Evolutionary conservation across 2,888 invertebrate genomes (phyloP), one percentile per base, ranked within the genome.

Genomic region (Bombyx huttoni): DNA sequence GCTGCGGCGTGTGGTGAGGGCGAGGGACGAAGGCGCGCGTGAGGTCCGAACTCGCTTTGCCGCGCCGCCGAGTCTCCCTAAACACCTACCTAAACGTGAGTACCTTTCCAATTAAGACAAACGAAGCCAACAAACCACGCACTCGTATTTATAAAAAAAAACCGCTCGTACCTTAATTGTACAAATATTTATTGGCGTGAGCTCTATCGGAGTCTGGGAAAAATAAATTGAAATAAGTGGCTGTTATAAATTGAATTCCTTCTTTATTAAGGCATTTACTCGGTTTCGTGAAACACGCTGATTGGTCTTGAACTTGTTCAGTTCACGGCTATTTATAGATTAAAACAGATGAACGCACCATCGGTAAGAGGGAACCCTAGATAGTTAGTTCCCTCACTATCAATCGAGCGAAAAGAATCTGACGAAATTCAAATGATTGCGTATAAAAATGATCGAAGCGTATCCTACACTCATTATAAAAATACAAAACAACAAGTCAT

Each of bases 31-130:
- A 64, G 69, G 70, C 70, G 72, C 73, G 78, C 70, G 81, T 79
- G 81, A 74, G 80, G 81, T 81, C 81, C 71, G 63, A 65, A 58
- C 61, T 63, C 66, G 72, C 73, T 73, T 76, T 65, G 56, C 52
- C 58, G 49, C 55, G 62, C 68, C 67, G 68, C 67, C 67, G 55
- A 54, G 50, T 56, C 59, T 59, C 58, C 56, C 58, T 54, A 56
- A 62, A 67, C 65, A 67, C 65, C 62, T 67, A 59, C 58, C 61
- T 51, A 54, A 50, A 40, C 47, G 49, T 51, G 50, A 51, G 52
- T 52, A 49, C 49, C 49, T 52, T 52, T 52, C 49, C 52, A 52
- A 52, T 52, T 49, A 52, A 52, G 49, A 49, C 47, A 49, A 52
- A 52, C 40, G 40, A 40, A 40, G 40, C 40, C 9, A 40, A 12